phyloP scores from a whole-genome alignment of 2,888 invertebrate genomes.

The Patella caerulea region DNA sequence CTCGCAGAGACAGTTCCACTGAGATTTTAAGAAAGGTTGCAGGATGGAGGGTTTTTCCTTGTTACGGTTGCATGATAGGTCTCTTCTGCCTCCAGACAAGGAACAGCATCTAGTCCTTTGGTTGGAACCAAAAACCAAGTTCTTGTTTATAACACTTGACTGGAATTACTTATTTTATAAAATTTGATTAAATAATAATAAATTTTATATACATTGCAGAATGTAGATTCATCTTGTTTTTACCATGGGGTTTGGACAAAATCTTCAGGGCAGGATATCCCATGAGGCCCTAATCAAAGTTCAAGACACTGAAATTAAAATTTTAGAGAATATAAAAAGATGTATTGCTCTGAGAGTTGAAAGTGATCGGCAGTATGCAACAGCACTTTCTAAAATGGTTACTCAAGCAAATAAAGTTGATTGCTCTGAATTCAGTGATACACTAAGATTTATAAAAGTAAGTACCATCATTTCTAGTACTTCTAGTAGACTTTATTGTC shows the following conservation, averaged over 20 bases:
- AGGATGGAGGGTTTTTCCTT: no score
- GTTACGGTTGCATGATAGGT: no score
- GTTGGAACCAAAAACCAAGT: no score
- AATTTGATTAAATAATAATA: no score
- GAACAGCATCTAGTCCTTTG: no score
- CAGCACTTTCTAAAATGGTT: constrained; percentile 77
- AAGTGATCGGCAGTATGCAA: constrained; percentile 92
- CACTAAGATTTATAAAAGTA: constrained; percentile 61
- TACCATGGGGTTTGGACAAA: constrained; percentile 82
- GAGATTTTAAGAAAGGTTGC: no score
- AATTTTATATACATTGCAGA: not conserved
- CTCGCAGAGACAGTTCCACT: no score
- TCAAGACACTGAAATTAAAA: constrained; percentile 92
- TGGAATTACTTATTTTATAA: no score
- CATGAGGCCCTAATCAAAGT: constrained; percentile 91
- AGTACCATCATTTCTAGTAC: not conserved
- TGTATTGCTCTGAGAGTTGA: constrained; percentile 90
- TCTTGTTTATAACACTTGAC: no score
- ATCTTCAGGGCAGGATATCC: constrained; percentile 88
- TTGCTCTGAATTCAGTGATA: constrained; percentile 55
- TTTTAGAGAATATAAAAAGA: constrained; percentile 91
- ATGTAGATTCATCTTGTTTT: not conserved
- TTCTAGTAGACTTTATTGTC: no score
- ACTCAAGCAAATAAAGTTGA: constrained; percentile 63
- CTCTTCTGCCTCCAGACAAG: no score